These are phyloP conservation scores for Rhynchotus rufescens DNA, from an alignment of 2,797 vertebrate species.

Conservation along the genomic window DNA sequence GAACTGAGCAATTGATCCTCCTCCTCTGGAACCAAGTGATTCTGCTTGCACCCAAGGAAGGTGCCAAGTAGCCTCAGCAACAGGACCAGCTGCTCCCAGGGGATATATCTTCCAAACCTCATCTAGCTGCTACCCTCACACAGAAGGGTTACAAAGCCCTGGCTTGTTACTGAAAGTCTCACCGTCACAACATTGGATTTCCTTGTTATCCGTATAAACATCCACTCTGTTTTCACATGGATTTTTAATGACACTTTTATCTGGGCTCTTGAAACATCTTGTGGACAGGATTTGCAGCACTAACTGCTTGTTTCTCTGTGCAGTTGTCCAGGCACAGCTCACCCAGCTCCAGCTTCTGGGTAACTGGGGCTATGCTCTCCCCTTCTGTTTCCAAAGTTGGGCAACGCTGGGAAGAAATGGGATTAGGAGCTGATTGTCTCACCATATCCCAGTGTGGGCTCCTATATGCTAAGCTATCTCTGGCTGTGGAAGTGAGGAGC, in stretches of 20 bases:
- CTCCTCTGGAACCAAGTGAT: background rate
- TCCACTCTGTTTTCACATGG: rapidly evolving
- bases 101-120: background rate
- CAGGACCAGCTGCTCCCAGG: background rate
- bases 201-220: background rate
- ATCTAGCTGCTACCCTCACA: background rate
- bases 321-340: background rate
- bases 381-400: background rate
- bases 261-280: background rate
- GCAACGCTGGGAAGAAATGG: background rate
- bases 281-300: background rate
- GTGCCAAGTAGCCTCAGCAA: background rate
- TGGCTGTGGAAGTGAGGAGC: background rate
- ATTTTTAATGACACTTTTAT: background rate
- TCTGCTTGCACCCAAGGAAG: background rate
- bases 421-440: background rate
- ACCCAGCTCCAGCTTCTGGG: background rate
- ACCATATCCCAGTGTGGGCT: background rate
- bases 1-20: background rate
- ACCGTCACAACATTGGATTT: background rate
- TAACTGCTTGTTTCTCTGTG: rapidly evolving
- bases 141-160: background rate
- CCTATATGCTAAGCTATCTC: background rate
- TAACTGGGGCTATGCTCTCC: background rate
- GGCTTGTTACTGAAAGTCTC: background rate